Base-by-base conservation (phyloP, 2,113 vertebrate species). In the Pseudopipra pipra region DNA sequence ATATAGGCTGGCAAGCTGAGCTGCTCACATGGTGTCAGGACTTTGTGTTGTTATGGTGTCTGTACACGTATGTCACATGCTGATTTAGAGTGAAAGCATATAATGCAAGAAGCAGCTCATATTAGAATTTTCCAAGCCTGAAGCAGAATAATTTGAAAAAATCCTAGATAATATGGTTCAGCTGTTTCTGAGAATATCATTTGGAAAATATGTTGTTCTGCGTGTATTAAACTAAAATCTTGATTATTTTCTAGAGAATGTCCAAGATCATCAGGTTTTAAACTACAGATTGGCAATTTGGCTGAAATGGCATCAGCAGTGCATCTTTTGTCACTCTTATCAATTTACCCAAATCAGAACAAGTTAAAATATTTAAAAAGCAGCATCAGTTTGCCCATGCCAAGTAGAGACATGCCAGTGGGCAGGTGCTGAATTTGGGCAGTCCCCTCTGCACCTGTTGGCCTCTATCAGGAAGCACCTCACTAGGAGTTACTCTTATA, bases 381-480 rank as follows among this genome's bases (percentile, higher is more conserved):
- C 5, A 47, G 49, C 8, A 27, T 2, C 41, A 33, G 21, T 30
- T 55, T 70, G 18, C 30, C 0, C 1, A 20, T 27, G n/a, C 47
- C 3, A 27, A 21, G 52, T 2, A 16, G 35, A 43, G 54, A 35
- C 25, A 7, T 2, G 7, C 1, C 22, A 13, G 4, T 0, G 2
- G 8, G 17, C 6, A 35, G 55, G 31, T 21, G 23, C 44, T 33
- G 46, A 56, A 52, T 37, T 46, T 2, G 2, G 58, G 59, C 39
- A 68, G 44, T 9, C 7, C 27, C 23, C 41, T 49, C 43, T 25
- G 58, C 1, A 3, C 11, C 5, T 0, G 8, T 5, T 3, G 43
- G 61, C n/a, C 35, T 35, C 63, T 22, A 2, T 6, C 56, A 54
- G 19, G 18, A 31, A 31, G 21, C 3, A 22, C 20, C 35, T 37